Evolutionary conservation across 2,113 vertebrate genomes (phyloP).

Genomic region (Gavialis gangeticus): DNA sequence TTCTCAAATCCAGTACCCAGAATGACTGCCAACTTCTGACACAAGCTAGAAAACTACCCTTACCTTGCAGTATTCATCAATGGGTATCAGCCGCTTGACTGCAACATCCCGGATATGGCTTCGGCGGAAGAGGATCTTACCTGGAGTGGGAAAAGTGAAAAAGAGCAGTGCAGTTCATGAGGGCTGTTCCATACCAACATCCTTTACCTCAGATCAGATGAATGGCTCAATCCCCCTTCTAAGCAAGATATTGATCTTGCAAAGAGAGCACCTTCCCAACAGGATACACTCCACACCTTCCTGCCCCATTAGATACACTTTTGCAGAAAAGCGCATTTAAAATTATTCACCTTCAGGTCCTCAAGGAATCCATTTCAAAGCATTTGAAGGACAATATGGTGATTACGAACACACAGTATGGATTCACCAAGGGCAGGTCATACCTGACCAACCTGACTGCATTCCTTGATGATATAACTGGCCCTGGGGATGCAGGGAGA

Average conservation of each 20-base stretch:
- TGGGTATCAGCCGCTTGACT: conserved; percentile 94
- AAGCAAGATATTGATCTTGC: background rate
- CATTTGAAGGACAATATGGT: too few relatives aligned
- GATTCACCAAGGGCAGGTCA: too few relatives aligned
- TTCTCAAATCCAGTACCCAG: background rate
- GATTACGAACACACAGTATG: too few relatives aligned
- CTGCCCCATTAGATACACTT: background rate
- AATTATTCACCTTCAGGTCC: background rate
- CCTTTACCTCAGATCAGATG: background rate
- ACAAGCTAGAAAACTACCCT: conserved; percentile 44
- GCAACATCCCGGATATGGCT: conserved; percentile 98
- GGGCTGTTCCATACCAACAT: background rate
- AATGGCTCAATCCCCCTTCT: background rate
- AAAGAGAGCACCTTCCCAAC: accelerated
- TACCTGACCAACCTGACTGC: too few relatives aligned
- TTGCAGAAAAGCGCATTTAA: background rate
- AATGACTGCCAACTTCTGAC: background rate
- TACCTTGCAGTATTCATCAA: conserved; percentile 98
- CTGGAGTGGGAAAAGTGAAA: conserved; percentile 72
- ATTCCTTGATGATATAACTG: too few relatives aligned
- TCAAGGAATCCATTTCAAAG: too few relatives aligned
- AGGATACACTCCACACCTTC: background rate
- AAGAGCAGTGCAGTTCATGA: background rate
- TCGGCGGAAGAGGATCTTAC: conserved; percentile 97
- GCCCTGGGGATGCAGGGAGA: too few relatives aligned